These are phyloP conservation scores for Subacronicta megacephala DNA, from an alignment of 2,888 invertebrate genomes.

Conservation along the genomic window DNA sequence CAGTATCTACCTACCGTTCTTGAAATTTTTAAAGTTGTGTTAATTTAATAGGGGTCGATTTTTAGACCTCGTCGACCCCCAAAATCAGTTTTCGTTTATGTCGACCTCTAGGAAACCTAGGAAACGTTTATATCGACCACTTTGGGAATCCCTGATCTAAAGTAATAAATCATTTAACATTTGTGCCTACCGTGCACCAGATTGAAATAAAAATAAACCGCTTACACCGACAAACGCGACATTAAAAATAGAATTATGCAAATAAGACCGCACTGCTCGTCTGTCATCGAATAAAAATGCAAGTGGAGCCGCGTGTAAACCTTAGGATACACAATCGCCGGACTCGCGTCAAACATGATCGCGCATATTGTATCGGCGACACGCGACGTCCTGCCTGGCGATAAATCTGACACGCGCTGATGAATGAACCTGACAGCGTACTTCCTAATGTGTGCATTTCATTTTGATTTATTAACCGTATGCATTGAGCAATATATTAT, in stretches of 20 bases:
- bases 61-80: too few relatives aligned
- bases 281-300: conserved; percentile 23
- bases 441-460: conserved; percentile 36
- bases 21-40: too few relatives aligned
- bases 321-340: conserved; percentile 25
- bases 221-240: not conserved
- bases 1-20: too few relatives aligned
- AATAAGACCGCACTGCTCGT: conserved; percentile 7
- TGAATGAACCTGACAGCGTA: conserved; percentile 49
- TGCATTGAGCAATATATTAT: conserved; percentile 13
- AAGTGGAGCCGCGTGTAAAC: conserved; percentile 25
- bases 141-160: too few relatives aligned
- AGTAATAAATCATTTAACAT: not conserved
- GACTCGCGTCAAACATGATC: conserved; percentile 49
- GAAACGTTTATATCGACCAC: too few relatives aligned
- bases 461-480: conserved; percentile 27
- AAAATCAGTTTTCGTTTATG: too few relatives aligned
- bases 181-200: not conserved
- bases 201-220: not conserved
- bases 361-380: conserved; percentile 50
- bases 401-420: conserved; percentile 56
- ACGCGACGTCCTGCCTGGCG: conserved; percentile 51
- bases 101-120: too few relatives aligned
- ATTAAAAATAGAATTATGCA: conserved; percentile 15
- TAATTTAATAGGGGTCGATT: too few relatives aligned